A percentile compares a stretch with the other conserved stretches of the same genome.
Evolutionary conservation across 53 echinoderm and acorn worm genomes (phyloP).

Genomic region (Astropecten irregularis): DNA sequence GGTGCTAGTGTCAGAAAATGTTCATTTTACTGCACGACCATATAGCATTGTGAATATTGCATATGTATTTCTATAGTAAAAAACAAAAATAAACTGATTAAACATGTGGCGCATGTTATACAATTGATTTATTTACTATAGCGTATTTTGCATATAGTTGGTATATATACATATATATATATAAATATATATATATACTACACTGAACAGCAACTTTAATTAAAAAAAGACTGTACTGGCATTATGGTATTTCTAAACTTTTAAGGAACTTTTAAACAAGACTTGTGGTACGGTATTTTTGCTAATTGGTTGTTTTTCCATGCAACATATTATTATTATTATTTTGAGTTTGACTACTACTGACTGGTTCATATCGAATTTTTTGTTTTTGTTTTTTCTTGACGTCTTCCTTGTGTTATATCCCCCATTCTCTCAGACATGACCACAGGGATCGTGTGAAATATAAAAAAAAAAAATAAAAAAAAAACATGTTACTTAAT

Average conservation of each 20-base stretch:
- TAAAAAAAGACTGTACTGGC: constrained; percentile 20
- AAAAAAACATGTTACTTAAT: constrained; percentile 56
- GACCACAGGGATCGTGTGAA: constrained; percentile 61
- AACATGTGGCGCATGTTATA: constrained; percentile 4
- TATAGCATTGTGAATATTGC: constrained; percentile 57
- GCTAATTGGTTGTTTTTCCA: constrained; percentile 47
- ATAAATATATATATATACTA: too few species aligned
- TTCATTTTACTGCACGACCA: constrained; percentile 56
- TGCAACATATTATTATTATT: constrained; percentile 58
- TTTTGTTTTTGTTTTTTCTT: constrained; percentile 53
- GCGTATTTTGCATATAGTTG: constrained; percentile 53
- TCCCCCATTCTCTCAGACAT: constrained; percentile 55
- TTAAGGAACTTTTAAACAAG: constrained; percentile 17
- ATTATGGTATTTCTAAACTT: constrained; percentile 39
- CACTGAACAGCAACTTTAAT: background rate
- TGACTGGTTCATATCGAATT: constrained; percentile 35
- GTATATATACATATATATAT: background rate
- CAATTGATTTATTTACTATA: constrained; percentile 14
- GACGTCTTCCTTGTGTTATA: constrained; percentile 60
- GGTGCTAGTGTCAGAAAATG: too few species aligned
- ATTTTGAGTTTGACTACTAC: constrained; percentile 54
- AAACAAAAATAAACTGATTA: constrained; percentile 12
- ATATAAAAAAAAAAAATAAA: constrained; percentile 38
- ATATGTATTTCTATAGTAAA: constrained; percentile 40
- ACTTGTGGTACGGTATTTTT: constrained; percentile 34